Base-by-base conservation (phyloP, 2,888 invertebrate species). In the Drosophila quasianomalipes region DNA sequence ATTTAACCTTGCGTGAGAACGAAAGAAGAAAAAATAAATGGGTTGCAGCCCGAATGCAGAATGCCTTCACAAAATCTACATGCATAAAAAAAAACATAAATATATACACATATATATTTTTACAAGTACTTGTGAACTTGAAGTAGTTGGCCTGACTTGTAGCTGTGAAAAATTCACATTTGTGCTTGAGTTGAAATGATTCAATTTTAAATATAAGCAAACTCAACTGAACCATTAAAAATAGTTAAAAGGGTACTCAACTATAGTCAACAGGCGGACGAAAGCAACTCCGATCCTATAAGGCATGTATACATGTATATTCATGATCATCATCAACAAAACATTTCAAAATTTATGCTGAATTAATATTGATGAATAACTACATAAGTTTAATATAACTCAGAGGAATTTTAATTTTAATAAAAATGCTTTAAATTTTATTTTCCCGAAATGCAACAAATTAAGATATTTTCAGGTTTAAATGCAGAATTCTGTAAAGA, bases 1-100 rank as follows among this genome's bases (percentile, higher is more conserved):
- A 69, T 77, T 79, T 67, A 79, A 76, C 60, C 63, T 77, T 47
- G 52, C 64, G 55, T 52, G 74, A 76, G 62, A 76, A 68, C 61
- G 58, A 76, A 68, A 61, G 58, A 66, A 65, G 52, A 14, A 28
- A 14, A 75, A 67, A 63, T 49, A 55, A 65, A 66, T 70, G 57
- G 52, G 31, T 60, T 60, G 62, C 67, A 64, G 22, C 14, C 47
- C 53, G 53, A 74, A 41, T 70, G 75, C 58, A 71, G n/a, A 26
- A 37, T 53, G 30, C 63, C 35, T 28, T 7, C n/a, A 59, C 4
- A 41, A 41, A n/a, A 30, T 31, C 9, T 12, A 35, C 28, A 33
- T 26, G 14, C 7, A 16, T 16, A 16, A 7, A 26, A 47, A 22
- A 26, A 26, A 22, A 22, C 35, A 10, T 16, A n/a, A 12, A 12